Conservation (phyloP, 1,140 invertebrate genomes). For the Harlomillsia oculata region DNA sequence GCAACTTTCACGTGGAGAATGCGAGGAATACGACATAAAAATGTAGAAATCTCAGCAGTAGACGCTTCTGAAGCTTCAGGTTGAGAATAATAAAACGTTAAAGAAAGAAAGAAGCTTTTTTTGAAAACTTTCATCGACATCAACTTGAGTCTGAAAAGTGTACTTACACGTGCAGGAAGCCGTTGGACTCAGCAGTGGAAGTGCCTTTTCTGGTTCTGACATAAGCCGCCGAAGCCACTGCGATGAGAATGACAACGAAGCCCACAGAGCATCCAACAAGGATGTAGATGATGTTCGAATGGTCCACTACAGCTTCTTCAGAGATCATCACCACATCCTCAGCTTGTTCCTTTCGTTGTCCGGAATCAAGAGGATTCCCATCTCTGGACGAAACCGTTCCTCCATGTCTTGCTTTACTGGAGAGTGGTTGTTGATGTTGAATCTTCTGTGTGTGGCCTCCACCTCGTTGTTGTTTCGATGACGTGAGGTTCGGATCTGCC, state of each 20-base stretch:
- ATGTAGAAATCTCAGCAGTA: too few species aligned
- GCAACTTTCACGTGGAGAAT: too few species aligned
- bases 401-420: not conserved
- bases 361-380: conserved; percentile 3
- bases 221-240: conserved; percentile 22
- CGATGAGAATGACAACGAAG: conserved; percentile 26
- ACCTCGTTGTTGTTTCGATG: too few species aligned
- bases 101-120: too few species aligned
- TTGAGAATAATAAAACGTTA: too few species aligned
- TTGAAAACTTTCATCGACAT: too few species aligned
- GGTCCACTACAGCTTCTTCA: conserved; percentile 19
- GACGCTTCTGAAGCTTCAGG: too few species aligned
- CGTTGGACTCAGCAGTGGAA: conserved; percentile 29
- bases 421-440: not conserved
- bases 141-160: too few species aligned
- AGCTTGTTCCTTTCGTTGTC: conserved; percentile 1
- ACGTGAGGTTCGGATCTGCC: too few species aligned
- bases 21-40: too few species aligned
- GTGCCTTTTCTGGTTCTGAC: conserved; percentile 30
- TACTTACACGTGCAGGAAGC: conserved; percentile 35
- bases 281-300: conserved; percentile 31
- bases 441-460: conserved; percentile 10
- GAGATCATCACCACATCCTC: conserved; percentile 19
- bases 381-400: too few species aligned
- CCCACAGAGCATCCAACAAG: conserved; percentile 30